Evolutionary conservation across 2,888 invertebrate genomes (phyloP).

Genomic region (Tetanocera ferruginea): DNA sequence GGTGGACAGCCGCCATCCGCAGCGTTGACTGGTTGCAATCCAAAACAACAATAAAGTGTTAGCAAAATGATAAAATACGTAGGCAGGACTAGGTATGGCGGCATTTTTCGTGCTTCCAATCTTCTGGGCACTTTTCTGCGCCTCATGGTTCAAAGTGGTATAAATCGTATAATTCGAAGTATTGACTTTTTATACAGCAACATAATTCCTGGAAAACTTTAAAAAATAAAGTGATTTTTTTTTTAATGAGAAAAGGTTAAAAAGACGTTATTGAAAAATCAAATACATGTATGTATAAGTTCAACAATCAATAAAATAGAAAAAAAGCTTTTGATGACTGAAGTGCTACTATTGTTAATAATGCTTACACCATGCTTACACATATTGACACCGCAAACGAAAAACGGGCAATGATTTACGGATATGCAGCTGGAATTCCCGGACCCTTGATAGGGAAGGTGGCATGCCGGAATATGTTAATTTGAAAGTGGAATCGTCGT

Average conservation of each 20-base stretch:
- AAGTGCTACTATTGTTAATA: too few relatives aligned
- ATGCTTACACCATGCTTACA: too few relatives aligned
- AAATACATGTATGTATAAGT: too few relatives aligned
- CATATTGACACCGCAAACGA: too few relatives aligned
- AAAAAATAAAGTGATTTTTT: background rate
- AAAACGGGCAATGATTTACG: too few relatives aligned
- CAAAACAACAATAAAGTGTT: constrained; percentile 45
- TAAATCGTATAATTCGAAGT: background rate
- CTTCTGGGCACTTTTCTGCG: background rate
- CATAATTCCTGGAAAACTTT: constrained; percentile 6
- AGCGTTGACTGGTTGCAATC: constrained; percentile 36
- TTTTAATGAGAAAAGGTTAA: background rate
- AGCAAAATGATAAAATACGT: constrained; percentile 6
- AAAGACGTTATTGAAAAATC: background rate
- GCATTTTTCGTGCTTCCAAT: background rate
- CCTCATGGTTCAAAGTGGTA: background rate
- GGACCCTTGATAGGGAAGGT: too few relatives aligned
- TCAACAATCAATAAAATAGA: too few relatives aligned
- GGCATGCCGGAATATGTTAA: too few relatives aligned
- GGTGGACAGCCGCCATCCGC: constrained; percentile 75
- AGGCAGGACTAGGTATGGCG: background rate
- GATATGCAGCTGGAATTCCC: too few relatives aligned
- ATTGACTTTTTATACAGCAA: background rate
- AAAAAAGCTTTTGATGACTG: too few relatives aligned
- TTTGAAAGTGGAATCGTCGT: too few relatives aligned